Conservation (phyloP, 2,888 invertebrate genomes). For the Harpalus rufipes region DNA sequence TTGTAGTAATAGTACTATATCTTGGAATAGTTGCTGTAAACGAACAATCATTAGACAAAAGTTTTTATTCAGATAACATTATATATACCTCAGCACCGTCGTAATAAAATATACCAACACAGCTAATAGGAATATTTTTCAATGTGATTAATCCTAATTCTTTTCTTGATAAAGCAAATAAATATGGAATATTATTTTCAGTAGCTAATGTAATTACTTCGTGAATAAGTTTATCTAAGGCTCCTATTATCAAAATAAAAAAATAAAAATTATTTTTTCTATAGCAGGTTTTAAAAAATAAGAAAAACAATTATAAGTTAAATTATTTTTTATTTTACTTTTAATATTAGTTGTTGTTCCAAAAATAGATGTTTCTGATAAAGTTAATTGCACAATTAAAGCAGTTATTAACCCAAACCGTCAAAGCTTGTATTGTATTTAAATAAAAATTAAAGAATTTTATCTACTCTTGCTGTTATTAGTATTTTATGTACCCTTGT, state of each 20-base stretch:
- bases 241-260: conserved; percentile 75
- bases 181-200: conserved; percentile 79
- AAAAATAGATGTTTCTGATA: too few relatives aligned
- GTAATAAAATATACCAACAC: conserved; percentile 82
- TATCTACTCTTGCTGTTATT: too few relatives aligned
- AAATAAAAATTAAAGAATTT: conserved; percentile 24
- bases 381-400: too few relatives aligned
- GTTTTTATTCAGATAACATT: neutral
- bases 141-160: conserved; percentile 80
- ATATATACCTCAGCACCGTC: conserved; percentile 80
- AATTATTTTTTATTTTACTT: too few relatives aligned
- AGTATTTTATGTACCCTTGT: neutral
- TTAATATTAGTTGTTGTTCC: too few relatives aligned
- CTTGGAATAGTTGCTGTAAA: conserved; percentile 44
- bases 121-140: conserved; percentile 81
- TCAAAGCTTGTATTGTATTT: too few relatives aligned
- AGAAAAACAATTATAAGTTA: too few relatives aligned
- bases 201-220: conserved; percentile 78
- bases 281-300: too few relatives aligned
- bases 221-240: conserved; percentile 79
- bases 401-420: too few relatives aligned
- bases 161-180: conserved; percentile 81
- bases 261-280: neutral
- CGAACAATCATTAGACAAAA: neutral
- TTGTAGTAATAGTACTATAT: conserved; percentile 34